Base-by-base conservation (phyloP, 1,140 invertebrate species). In the Adelges cooleyi region DNA sequence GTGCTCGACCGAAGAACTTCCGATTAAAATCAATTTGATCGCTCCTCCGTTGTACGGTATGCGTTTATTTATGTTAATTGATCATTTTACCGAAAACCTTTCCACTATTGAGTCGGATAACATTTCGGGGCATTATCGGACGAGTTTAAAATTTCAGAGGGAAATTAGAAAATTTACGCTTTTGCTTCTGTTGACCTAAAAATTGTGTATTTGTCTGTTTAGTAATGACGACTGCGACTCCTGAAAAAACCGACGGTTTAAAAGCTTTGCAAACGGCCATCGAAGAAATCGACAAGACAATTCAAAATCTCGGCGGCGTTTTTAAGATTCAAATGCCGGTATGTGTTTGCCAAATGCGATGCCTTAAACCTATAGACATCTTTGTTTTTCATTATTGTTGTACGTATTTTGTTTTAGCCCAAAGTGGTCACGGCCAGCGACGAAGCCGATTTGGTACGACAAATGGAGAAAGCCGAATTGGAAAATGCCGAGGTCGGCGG, bases 21-120 rank as follows among this genome's bases (percentile, higher is more conserved):
- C 92, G 8, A 95, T 99, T 69, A 97, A 96, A 78, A 99, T 99
- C 71, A 99, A 99, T 79, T 78, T 99, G 52, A 98, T 99, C 74
- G 96, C 97, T 38, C 95, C 97, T 46, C 97, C 97, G 42, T 78
- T 95, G 68, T 99, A 97, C 81, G 86, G 86, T 88, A 80, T 75
- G 11, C 11, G 11, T 33, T 69, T 70, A 66, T 54, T 51, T 66
- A 11, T 59, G 42, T 33, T 33, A 17, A 49, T 44, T 15, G 3
- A 15, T 67, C 51, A 49, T 67, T 44, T n/a, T 44, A n/a, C n/a
- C 15, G 4, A 44, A n/a, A n/a, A n/a, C n/a, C n/a, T n/a, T n/a
- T n/a, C n/a, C n/a, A n/a, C n/a, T n/a, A n/a, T n/a, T n/a, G n/a
- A n/a, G n/a, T n/a, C n/a, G n/a, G n/a, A n/a, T n/a, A n/a, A n/a